Percentiles rank a stretch among this genome's conserved stretches.
Conservation (phyloP, 2,797 vertebrate genomes). For the Fundulus diaphanus region DNA sequence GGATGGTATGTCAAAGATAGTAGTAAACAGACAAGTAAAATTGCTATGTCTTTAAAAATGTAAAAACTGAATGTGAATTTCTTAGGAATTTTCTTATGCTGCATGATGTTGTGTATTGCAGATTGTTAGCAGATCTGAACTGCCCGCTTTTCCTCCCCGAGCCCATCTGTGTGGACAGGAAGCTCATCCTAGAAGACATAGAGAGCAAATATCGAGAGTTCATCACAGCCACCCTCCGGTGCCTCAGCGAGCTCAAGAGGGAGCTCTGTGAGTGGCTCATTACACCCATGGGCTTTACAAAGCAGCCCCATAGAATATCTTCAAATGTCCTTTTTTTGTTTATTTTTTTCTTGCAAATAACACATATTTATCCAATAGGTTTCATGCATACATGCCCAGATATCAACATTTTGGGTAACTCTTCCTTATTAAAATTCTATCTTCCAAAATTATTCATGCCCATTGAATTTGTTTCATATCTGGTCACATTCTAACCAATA, state of each 20-base stretch:
- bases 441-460: neutral
- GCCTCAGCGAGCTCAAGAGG: constrained; percentile 78
- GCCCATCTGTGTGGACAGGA: constrained; percentile 70
- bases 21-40: neutral
- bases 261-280: constrained; percentile 74
- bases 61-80: neutral
- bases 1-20: neutral
- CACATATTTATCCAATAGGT: neutral
- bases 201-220: constrained; percentile 79
- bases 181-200: constrained; percentile 74
- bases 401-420: neutral
- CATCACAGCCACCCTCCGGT: constrained; percentile 74
- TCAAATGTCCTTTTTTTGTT: too few species aligned
- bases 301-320: neutral
- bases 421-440: neutral
- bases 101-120: constrained; percentile 28
- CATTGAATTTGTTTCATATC: neutral
- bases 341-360: neutral
- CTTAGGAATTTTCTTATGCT: neutral
- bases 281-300: neutral
- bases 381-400: neutral
- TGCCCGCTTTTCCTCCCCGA: constrained; percentile 68
- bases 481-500: neutral
- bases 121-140: constrained; percentile 73
- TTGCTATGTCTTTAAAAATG: neutral